These are phyloP conservation scores for Parnassius smintheus DNA, from an alignment of 2,888 invertebrate species.

Conservation along the genomic window DNA sequence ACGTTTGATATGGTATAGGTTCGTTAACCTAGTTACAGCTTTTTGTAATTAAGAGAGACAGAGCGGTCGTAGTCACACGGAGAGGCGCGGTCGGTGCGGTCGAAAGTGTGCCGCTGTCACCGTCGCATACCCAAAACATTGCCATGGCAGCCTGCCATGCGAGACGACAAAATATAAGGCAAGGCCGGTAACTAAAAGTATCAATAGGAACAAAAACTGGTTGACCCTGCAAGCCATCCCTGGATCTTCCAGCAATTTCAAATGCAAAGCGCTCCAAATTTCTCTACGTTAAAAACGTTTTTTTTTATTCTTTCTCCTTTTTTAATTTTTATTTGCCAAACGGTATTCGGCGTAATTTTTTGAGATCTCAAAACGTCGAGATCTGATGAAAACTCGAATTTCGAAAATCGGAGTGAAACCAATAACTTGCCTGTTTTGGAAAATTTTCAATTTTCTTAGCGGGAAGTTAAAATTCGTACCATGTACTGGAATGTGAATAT, in stretches of 20 bases:
- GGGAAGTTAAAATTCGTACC: conserved; percentile 5
- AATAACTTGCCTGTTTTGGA: too few species aligned
- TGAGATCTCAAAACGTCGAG: too few species aligned
- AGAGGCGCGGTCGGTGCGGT: conserved; percentile 28
- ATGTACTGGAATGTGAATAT: neutral
- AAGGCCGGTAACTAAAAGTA: conserved; percentile 69
- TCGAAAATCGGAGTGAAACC: too few species aligned
- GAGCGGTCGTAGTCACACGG: conserved; percentile 35
- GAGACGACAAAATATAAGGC: conserved; percentile 58
- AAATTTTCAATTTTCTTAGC: neutral
- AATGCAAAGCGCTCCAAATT: too few species aligned
- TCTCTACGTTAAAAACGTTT: too few species aligned
- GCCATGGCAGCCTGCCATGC: conserved; percentile 70
- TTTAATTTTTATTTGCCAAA: too few species aligned
- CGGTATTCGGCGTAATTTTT: too few species aligned
- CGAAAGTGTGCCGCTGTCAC: conserved; percentile 64
- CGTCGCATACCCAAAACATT: conserved; percentile 57
- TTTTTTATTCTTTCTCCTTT: too few species aligned
- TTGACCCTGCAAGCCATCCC: too few species aligned
- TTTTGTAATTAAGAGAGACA: conserved; percentile 68
- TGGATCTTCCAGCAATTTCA: too few species aligned
- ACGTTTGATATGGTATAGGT: conserved; percentile 66
- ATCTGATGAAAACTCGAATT: too few species aligned
- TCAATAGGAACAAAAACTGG: conserved; percentile 30
- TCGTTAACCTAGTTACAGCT: conserved; percentile 78